phyloP scores from a whole-genome alignment of 2,888 invertebrate species.

The Heliconius ismenius region DNA sequence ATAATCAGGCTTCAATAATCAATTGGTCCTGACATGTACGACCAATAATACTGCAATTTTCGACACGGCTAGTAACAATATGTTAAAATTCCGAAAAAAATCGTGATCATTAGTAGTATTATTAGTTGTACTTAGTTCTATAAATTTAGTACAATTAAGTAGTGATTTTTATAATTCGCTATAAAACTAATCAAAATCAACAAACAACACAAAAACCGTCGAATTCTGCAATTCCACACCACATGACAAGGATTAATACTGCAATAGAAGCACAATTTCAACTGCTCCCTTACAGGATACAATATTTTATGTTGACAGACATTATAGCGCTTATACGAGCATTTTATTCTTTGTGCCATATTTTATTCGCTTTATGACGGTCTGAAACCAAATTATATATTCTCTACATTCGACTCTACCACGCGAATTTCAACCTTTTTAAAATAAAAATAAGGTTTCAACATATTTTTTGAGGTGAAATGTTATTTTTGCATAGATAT shows the following conservation, averaged over 20 bases:
- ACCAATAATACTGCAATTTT: not conserved
- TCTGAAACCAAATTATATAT: slow-evolving; percentile 56
- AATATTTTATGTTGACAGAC: slow-evolving; percentile 82
- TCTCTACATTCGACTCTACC: slow-evolving; percentile 38
- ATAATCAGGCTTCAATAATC: slow-evolving; percentile 4
- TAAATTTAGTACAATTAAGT: too few species aligned
- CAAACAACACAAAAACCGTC: slow-evolving; percentile 26
- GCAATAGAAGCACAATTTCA: slow-evolving; percentile 77
- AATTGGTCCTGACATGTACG: not conserved
- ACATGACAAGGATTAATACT: slow-evolving; percentile 75
- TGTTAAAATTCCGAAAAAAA: too few species aligned
- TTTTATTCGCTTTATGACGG: slow-evolving; percentile 82
- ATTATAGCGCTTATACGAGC: slow-evolving; percentile 81
- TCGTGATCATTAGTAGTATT: too few species aligned
- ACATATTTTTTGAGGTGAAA: slow-evolving; percentile 38
- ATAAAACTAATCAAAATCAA: not conserved
- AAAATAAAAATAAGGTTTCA: slow-evolving; percentile 40
- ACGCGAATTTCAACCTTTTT: slow-evolving; percentile 53
- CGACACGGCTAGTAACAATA: not conserved
- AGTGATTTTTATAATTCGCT: too few species aligned
- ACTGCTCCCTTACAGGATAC: slow-evolving; percentile 77
- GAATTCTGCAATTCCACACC: slow-evolving; percentile 55
- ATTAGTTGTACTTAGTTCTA: too few species aligned
- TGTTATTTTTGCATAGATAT: slow-evolving; percentile 57
- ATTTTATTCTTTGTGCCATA: slow-evolving; percentile 81